These are phyloP conservation scores for Drosophila nigrodunni DNA, from an alignment of 1,140 invertebrate genomes.

Conservation along the genomic window DNA sequence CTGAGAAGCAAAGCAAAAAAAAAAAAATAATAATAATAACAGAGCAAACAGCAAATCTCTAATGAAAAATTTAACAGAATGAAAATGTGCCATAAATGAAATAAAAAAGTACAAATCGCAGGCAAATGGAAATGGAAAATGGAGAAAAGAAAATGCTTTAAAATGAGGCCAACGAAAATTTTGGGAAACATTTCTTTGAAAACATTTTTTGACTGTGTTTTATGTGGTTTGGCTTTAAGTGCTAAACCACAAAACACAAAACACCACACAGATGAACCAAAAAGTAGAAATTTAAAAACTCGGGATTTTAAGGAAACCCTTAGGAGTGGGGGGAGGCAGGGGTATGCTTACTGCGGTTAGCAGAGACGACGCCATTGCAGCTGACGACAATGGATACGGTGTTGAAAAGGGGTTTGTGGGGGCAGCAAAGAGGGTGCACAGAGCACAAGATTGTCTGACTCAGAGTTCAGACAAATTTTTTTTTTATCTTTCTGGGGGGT, in stretches of 20 bases:
- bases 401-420: too few relatives aligned
- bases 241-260: constrained; percentile 71
- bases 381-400: background rate
- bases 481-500: constrained; percentile 26
- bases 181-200: constrained; percentile 27
- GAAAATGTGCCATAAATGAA: constrained; percentile 68
- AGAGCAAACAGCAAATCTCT: constrained; percentile 66
- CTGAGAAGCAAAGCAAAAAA: background rate
- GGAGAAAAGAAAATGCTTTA: constrained; percentile 58
- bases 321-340: background rate
- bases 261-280: constrained; percentile 75
- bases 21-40: constrained; percentile 3
- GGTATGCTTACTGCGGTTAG: constrained; percentile 29
- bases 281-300: constrained; percentile 74
- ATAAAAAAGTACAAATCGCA: constrained; percentile 35
- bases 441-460: constrained; percentile 30
- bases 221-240: constrained; percentile 62
- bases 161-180: constrained; percentile 34
- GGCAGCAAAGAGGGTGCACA: background rate
- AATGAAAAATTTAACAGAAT: constrained; percentile 74
- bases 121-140: constrained; percentile 11
- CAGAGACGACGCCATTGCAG: constrained; percentile 48
- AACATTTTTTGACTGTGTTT: constrained; percentile 18
- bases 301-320: background rate
- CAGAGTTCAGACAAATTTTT: constrained; percentile 20